Conservation (phyloP, 2,113 vertebrate species). For the Mus spicilegus region DNA sequence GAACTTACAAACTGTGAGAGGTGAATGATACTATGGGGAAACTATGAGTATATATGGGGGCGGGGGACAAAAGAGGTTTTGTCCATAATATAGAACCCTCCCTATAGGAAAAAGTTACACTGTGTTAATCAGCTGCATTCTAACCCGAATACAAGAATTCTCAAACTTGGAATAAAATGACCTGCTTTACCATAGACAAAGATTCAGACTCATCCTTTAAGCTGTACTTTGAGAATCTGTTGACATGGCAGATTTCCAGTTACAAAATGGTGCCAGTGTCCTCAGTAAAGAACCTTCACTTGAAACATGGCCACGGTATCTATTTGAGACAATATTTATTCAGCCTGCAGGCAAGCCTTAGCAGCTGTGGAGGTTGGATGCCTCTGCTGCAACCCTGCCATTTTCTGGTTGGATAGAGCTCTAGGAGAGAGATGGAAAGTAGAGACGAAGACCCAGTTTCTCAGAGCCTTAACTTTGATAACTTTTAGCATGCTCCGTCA, state of each 20-base stretch:
- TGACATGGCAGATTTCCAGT: background rate
- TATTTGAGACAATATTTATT: background rate
- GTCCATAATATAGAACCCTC: background rate
- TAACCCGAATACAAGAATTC: background rate
- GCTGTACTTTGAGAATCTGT: background rate
- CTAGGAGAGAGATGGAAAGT: background rate
- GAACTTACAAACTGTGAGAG: background rate
- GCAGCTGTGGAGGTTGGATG: background rate
- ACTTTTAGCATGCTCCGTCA: background rate
- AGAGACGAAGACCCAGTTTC: background rate
- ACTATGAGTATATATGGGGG: no score
- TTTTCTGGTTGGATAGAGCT: background rate
- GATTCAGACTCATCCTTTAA: background rate
- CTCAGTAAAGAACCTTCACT: background rate
- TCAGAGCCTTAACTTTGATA: background rate
- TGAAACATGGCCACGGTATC: background rate
- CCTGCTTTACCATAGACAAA: background rate
- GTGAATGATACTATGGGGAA: background rate
- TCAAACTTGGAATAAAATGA: conserved; percentile 16
- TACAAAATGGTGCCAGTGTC: background rate
- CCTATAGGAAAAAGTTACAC: background rate
- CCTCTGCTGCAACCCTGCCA: background rate
- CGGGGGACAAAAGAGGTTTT: background rate
- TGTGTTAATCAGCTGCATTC: background rate
- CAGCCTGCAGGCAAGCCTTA: background rate